phyloP scores from a whole-genome alignment of 2,888 invertebrate species.

The Tenthredo notha region DNA sequence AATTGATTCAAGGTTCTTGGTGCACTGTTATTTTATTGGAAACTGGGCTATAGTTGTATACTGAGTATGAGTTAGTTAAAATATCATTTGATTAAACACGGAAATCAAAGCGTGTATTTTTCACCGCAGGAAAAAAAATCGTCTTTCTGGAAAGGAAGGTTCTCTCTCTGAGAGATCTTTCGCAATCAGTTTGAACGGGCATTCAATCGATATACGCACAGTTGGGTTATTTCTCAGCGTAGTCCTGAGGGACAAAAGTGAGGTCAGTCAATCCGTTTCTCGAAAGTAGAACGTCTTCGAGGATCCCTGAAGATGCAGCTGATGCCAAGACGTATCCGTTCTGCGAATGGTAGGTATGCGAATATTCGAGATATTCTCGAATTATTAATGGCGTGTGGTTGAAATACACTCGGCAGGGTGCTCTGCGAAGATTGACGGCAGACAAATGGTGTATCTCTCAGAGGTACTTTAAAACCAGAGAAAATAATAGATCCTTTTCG shows the following conservation, averaged over 20 bases:
- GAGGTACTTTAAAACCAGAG: constrained; percentile 38
- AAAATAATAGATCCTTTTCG: constrained; percentile 32
- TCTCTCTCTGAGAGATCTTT: constrained; percentile 11
- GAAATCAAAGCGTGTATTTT: not conserved
- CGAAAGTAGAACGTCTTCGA: constrained; percentile 49
- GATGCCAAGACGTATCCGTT: constrained; percentile 46
- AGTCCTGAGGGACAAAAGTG: constrained; percentile 48
- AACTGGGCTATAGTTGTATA: not conserved
- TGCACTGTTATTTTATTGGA: not conserved
- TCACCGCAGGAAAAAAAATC: not conserved
- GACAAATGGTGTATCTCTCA: constrained; percentile 45
- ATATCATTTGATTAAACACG: not conserved
- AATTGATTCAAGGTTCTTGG: not conserved
- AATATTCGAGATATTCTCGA: constrained; percentile 52
- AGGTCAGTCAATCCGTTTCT: constrained; percentile 52
- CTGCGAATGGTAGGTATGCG: constrained; percentile 24
- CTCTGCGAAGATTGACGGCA: constrained; percentile 41
- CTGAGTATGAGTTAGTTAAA: not conserved
- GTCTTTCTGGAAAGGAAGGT: not conserved
- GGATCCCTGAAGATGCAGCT: constrained; percentile 50
- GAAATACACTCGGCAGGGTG: constrained; percentile 39
- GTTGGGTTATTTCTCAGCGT: constrained; percentile 35
- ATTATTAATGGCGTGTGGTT: constrained; percentile 52
- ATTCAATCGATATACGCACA: constrained; percentile 42
- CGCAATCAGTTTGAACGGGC: constrained; percentile 44